Base-by-base conservation (phyloP, 2,888 invertebrate species). In the Hydrotaea cyrtoneurina region DNA sequence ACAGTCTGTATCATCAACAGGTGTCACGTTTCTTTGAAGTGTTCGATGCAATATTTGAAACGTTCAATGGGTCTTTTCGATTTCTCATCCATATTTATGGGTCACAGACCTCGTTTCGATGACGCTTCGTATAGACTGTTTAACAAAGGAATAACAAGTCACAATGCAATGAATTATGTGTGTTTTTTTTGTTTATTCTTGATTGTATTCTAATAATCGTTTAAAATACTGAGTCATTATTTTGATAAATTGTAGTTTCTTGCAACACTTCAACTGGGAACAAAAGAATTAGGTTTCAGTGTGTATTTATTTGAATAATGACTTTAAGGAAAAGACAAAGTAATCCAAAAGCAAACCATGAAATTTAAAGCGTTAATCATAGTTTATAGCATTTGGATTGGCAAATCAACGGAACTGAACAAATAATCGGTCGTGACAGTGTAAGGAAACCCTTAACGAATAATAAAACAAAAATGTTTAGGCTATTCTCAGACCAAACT, bases 61-160 rank as follows among this genome's bases (percentile, higher is more conserved):
- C 15, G 0, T 46, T 11, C n/a, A 23, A 2, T 72, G 36, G 23
- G 19, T 78, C 19, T 59, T 55, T 21, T 53, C 31, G 19, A 57
- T 78, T 31, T 50, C 46, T 31, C 21, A 62, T 43, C 31, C n/a
- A 31, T 62, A 57, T n/a, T 46, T 59, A 19, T 62, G 73, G 77
- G 53, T 71, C 73, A 78, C 15, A 80, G 80, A 77, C 83, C 73
- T 74, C 31, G 57, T 57, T 80, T 53, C 66, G 50, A 59, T 73
- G 76, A 80, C 59, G 57, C 50, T 64, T 62, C 53, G 0, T 19
- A 43, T 8, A 46, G 7, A 69, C n/a, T 11, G 10, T 8, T 39
- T 11, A 75, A 66, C 19, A 59, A 50, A 64, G 17, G 15, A 4
- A 31, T 31, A 31, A 7, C 21, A n/a, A 53, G n/a, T 59, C 26